phyloP scores from a whole-genome alignment of 2,888 invertebrate species.

The Chrysopilus asiliformis region DNA sequence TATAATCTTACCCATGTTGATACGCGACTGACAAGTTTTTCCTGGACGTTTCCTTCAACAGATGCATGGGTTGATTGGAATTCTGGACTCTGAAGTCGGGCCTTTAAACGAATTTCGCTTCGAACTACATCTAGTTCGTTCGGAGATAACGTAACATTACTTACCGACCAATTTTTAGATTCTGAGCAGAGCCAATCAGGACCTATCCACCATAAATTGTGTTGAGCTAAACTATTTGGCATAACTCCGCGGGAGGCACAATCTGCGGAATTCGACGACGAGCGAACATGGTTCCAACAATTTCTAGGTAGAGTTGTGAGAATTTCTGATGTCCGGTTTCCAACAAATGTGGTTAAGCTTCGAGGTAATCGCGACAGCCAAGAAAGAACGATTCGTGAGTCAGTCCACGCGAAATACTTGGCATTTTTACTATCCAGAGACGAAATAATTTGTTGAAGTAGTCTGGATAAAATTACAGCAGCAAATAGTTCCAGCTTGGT shows the following conservation, averaged over 20 bases:
- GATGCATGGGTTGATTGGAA: neutral
- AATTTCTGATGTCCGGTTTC: conserved; percentile 13
- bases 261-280: conserved; percentile 14
- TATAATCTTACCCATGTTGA: neutral
- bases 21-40: neutral
- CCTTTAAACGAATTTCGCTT: neutral
- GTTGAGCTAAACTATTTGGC: conserved; percentile 8
- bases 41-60: neutral
- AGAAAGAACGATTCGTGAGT: conserved; percentile 12
- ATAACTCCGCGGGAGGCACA: conserved; percentile 11
- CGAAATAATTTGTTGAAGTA: conserved; percentile 9
- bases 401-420: conserved; percentile 7
- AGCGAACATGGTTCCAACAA: conserved; percentile 12
- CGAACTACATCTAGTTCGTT: too few relatives aligned
- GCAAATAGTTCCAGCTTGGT: conserved; percentile 13
- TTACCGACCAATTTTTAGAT: neutral
- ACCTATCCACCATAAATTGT: conserved; percentile 6
- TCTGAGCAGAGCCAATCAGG: conserved; percentile 18
- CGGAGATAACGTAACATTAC: too few relatives aligned
- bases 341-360: conserved; percentile 11
- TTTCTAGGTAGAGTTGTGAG: conserved; percentile 6
- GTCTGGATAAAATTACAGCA: conserved; percentile 10
- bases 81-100: neutral
- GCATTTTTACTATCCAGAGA: neutral
- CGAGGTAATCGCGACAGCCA: conserved; percentile 12